Percentiles rank a stretch among this genome's conserved stretches.
Conservation (phyloP, 2,888 invertebrate genomes). For the Caenorhabditis sp. region DNA sequence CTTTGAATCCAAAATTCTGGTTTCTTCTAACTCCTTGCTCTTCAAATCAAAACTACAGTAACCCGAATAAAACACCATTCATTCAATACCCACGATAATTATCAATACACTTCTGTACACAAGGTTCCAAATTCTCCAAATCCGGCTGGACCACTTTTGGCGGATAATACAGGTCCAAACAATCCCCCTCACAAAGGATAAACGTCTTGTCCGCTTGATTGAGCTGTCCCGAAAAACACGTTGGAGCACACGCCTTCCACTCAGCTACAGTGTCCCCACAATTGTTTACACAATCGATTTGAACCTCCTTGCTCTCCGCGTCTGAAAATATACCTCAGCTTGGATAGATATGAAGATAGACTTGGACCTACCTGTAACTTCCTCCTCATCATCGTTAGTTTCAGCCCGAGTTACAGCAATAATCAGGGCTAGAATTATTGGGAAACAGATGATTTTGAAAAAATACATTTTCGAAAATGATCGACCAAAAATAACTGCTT, state of each 20-base stretch:
- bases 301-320: background rate
- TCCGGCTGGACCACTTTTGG: background rate
- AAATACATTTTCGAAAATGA: too few species aligned
- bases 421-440: too few species aligned
- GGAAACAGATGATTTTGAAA: too few species aligned
- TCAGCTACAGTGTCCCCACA: background rate
- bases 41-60: too few species aligned
- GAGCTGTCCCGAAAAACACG: background rate
- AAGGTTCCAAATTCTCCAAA: background rate
- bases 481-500: too few species aligned
- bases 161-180: background rate
- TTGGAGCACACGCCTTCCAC: background rate
- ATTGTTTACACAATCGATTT: background rate
- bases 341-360: too few species aligned
- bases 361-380: too few species aligned
- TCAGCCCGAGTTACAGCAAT: too few species aligned
- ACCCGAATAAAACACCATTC: background rate
- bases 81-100: background rate
- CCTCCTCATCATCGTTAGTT: too few species aligned
- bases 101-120: background rate
- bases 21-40: too few species aligned
- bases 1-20: too few species aligned
- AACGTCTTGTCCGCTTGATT: background rate
- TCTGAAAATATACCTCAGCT: background rate
- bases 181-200: background rate